Evolutionary conservation across 2,888 invertebrate species (phyloP).

Genomic region (Sisyra terminalis): DNA sequence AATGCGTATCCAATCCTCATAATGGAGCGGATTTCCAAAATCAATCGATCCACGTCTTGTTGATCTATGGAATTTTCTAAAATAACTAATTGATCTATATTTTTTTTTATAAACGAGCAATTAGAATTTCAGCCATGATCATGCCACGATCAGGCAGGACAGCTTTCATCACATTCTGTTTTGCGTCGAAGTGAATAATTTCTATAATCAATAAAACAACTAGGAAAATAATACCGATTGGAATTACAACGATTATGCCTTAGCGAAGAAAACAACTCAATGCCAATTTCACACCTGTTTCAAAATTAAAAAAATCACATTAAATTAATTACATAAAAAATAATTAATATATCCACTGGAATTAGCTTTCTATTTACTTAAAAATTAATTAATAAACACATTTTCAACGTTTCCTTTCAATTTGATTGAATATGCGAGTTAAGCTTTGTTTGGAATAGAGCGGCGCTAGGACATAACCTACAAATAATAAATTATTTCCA

Average conservation of each 20-base stretch:
- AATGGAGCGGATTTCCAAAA: not conserved
- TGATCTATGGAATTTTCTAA: not conserved
- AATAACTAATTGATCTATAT: not conserved
- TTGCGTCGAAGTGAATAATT: not conserved
- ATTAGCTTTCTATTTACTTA: not conserved
- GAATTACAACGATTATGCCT: not conserved
- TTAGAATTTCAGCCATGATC: slow-evolving; percentile 4
- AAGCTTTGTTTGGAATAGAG: too few species aligned
- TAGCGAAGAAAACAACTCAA: too few species aligned
- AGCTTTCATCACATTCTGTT: too few species aligned
- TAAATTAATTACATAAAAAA: slow-evolving; percentile 3
- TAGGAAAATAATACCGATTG: not conserved
- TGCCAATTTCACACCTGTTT: slow-evolving; percentile 8
- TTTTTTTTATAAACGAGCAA: not conserved
- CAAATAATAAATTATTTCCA: too few species aligned
- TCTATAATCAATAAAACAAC: slow-evolving; percentile 2
- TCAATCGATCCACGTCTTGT: not conserved
- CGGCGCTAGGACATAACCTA: too few species aligned
- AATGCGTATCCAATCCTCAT: too few species aligned
- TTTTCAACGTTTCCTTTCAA: too few species aligned
- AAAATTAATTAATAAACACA: too few species aligned
- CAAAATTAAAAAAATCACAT: slow-evolving; percentile 4
- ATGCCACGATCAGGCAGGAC: slow-evolving; percentile 4
- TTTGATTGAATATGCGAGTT: too few species aligned
- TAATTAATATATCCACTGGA: not conserved